Conservation (phyloP, 2,888 invertebrate genomes). For the Acleris literana region DNA sequence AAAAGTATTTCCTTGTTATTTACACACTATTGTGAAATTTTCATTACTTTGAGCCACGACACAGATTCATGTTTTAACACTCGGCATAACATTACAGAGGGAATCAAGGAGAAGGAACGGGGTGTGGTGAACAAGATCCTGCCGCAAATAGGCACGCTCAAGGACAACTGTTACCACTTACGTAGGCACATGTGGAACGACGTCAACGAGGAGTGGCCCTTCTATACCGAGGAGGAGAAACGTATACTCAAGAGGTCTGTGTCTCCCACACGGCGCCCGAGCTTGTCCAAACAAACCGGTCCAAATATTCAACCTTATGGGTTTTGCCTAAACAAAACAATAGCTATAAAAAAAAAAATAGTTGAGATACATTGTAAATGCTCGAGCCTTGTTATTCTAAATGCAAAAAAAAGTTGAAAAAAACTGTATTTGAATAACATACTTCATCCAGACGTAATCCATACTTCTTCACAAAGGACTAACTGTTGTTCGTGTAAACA, state of each 20-base stretch:
- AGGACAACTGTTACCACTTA: slow-evolving; percentile 95
- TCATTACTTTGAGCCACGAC: slow-evolving; percentile 1
- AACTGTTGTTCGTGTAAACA: too few species aligned
- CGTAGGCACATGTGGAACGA: slow-evolving; percentile 95
- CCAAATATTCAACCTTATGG: too few species aligned
- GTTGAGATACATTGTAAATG: too few species aligned
- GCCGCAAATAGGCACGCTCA: slow-evolving; percentile 90
- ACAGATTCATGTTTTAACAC: slow-evolving; percentile 40
- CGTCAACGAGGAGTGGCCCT: slow-evolving; percentile 97
- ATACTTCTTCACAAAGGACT: too few species aligned
- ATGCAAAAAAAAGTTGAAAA: too few species aligned
- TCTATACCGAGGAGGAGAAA: slow-evolving; percentile 94
- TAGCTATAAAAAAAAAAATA: too few species aligned
- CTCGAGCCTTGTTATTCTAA: too few species aligned
- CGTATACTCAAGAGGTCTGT: slow-evolving; percentile 92
- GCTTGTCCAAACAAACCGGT: not conserved
- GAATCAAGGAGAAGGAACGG: slow-evolving; percentile 92
- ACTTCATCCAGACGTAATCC: too few species aligned
- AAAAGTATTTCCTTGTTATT: not conserved
- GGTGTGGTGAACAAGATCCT: slow-evolving; percentile 89
- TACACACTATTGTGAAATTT: slow-evolving; percentile 19
- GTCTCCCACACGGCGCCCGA: slow-evolving; percentile 16
- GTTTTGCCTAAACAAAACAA: too few species aligned
- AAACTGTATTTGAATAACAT: too few species aligned
- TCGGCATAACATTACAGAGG: slow-evolving; percentile 86